Evolutionary conservation across 2,888 invertebrate species (phyloP).

Genomic region (Sarcophaga caerulescens): DNA sequence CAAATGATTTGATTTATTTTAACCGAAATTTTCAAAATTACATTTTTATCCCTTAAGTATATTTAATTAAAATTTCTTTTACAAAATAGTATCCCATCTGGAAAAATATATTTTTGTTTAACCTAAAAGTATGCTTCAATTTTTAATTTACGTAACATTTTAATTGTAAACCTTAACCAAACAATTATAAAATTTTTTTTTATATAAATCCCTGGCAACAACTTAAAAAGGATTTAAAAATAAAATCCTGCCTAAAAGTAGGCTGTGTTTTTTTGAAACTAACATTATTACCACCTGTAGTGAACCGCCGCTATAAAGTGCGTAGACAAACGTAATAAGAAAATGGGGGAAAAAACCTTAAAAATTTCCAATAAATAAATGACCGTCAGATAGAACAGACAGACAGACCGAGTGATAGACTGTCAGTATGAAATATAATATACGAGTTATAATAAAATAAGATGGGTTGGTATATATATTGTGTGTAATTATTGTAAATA

Average conservation of each 20-base stretch:
- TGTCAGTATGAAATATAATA: not conserved
- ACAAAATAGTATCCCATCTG: no score
- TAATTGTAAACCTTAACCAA: no score
- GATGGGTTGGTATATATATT: slow-evolving; percentile 11
- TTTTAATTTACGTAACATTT: no score
- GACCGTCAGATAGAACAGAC: not conserved
- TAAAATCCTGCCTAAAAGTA: not conserved
- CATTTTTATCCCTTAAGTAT: no score
- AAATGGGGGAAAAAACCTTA: not conserved
- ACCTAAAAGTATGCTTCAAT: no score
- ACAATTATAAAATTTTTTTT: no score
- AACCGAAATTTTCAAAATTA: no score
- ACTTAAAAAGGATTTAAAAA: not conserved
- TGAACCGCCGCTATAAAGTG: not conserved
- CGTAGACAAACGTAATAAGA: not conserved
- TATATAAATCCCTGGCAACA: not conserved
- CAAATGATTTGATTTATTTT: no score
- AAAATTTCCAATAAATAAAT: not conserved
- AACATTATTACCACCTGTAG: not conserved
- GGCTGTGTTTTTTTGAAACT: not conserved
- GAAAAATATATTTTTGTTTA: no score
- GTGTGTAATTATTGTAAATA: slow-evolving; percentile 28
- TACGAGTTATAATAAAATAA: not conserved
- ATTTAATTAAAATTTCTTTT: no score
- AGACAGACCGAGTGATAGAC: not conserved